Evolutionary conservation across 2,888 invertebrate genomes (phyloP).

Genomic region (Tipula lateralis): DNA sequence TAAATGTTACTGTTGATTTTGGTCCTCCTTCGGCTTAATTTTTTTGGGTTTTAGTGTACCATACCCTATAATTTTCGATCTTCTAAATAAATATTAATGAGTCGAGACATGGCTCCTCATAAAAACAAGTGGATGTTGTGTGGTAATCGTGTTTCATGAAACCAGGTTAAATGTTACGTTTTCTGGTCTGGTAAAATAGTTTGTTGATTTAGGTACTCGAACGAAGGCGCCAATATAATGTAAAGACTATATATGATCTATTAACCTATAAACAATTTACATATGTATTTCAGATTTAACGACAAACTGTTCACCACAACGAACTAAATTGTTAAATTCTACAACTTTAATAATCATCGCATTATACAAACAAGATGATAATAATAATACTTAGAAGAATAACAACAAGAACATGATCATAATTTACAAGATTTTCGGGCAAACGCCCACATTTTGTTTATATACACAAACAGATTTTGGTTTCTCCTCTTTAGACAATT

Average conservation of each 20-base stretch:
- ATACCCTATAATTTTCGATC: neutral
- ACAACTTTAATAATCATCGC: neutral
- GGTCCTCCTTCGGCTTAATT: neutral
- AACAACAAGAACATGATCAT: neutral
- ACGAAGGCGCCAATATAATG: neutral
- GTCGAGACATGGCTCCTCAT: neutral
- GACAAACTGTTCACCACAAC: neutral
- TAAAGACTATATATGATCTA: neutral
- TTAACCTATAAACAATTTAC: neutral
- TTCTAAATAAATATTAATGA: neutral
- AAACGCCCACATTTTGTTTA: conserved; percentile 1
- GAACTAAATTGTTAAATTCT: neutral
- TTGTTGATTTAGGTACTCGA: neutral
- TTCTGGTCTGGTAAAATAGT: neutral
- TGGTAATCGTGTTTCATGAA: neutral
- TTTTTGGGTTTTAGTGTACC: neutral
- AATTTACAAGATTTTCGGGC: neutral
- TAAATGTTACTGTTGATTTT: neutral
- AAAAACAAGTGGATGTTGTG: neutral
- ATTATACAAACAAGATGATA: neutral
- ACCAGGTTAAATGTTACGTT: neutral
- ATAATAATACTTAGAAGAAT: conserved; percentile 5
- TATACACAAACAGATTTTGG: neutral
- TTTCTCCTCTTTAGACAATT: neutral
- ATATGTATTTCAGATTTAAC: neutral